Evolutionary conservation across 1,140 invertebrate genomes (phyloP).

Genomic region (Listronotus bonariensis): DNA sequence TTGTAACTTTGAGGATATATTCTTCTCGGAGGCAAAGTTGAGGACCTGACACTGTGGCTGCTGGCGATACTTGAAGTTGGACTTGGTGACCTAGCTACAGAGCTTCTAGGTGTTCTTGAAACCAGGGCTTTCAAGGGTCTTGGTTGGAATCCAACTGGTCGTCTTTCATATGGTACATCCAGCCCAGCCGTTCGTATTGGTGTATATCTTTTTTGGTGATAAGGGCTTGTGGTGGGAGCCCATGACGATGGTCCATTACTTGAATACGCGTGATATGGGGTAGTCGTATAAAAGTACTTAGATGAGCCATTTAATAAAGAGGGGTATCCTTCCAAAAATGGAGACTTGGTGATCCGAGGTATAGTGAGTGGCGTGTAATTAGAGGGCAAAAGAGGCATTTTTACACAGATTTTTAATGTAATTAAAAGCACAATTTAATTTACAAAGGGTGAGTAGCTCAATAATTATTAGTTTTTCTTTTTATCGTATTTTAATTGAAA

Average conservation of each 20-base stretch:
- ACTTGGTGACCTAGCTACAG: constrained; percentile 55
- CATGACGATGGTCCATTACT: background rate
- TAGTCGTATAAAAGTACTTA: background rate
- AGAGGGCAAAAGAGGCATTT: constrained; percentile 37
- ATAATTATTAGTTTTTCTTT: background rate
- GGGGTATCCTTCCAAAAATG: constrained; percentile 27
- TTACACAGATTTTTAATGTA: constrained; percentile 6
- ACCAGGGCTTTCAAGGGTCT: constrained; percentile 41
- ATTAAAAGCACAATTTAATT: too few species aligned
- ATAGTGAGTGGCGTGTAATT: constrained; percentile 26
- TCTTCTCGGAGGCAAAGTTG: constrained; percentile 60
- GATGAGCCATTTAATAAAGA: background rate
- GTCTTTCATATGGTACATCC: constrained; percentile 28
- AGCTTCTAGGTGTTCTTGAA: constrained; percentile 24
- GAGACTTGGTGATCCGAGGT: constrained; percentile 2
- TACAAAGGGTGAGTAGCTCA: constrained; percentile 4
- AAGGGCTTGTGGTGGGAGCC: background rate
- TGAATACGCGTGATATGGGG: background rate
- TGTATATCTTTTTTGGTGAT: constrained; percentile 16
- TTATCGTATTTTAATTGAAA: too few species aligned
- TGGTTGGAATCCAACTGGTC: constrained; percentile 39
- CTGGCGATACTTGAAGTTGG: constrained; percentile 40
- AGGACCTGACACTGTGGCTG: constrained; percentile 8
- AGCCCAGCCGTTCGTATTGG: constrained; percentile 18
- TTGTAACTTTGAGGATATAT: constrained; percentile 66